A percentile compares a stretch with the other conserved stretches of the same genome.
These are phyloP conservation scores for Orchestia grillus DNA, from an alignment of 1,140 invertebrate species.

Conservation along the genomic window DNA sequence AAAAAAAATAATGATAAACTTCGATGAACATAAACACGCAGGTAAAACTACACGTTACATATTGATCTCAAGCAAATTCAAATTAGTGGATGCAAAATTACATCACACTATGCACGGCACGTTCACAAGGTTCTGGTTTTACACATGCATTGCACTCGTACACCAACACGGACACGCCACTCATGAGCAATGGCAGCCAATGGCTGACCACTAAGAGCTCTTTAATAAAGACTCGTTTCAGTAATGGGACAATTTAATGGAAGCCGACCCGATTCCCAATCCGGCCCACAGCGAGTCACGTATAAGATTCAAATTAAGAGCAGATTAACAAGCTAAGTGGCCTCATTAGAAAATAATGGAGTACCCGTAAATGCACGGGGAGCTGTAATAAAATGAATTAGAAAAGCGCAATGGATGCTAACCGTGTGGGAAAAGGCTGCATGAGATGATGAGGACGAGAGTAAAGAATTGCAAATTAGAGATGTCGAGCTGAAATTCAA, in stretches of 20 bases:
- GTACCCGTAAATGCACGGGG: neutral
- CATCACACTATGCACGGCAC: neutral
- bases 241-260: neutral
- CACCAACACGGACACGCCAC: neutral
- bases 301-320: constrained; percentile 8
- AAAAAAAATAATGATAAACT: neutral
- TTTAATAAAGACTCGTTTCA: neutral
- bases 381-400: neutral
- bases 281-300: neutral
- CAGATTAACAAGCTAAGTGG: constrained; percentile 20
- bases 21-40: neutral
- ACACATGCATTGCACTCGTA: neutral
- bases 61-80: neutral
- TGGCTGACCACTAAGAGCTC: neutral
- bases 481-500: too few species aligned
- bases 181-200: neutral
- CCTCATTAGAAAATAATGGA: constrained; percentile 3
- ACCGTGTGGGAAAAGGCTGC: neutral
- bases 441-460: neutral
- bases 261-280: neutral
- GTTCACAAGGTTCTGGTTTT: neutral
- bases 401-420: neutral
- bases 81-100: neutral
- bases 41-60: neutral
- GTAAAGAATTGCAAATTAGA: neutral